Conservation (phyloP, 2,888 invertebrate species). For the Eutolmus rufibarbis region DNA sequence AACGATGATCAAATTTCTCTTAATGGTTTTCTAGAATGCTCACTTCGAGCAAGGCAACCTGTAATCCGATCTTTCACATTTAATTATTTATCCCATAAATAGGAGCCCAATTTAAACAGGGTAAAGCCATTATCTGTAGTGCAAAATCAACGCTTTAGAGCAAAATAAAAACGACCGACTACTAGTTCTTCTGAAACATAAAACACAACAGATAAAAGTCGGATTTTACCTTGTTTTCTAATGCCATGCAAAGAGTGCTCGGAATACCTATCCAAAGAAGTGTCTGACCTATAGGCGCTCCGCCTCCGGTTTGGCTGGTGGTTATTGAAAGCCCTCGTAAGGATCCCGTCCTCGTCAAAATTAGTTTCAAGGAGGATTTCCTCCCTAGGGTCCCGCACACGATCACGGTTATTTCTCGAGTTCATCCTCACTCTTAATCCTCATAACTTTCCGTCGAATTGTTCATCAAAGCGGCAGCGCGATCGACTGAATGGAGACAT, state of each 20-base stretch:
- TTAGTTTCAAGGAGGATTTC: slow-evolving; percentile 63
- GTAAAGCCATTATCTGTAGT: background rate
- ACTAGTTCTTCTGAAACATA: background rate
- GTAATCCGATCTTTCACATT: background rate
- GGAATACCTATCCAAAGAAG: slow-evolving; percentile 62
- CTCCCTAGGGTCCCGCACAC: slow-evolving; percentile 60
- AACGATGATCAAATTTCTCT: too few relatives aligned
- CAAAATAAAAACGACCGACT: background rate
- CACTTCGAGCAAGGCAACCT: too few relatives aligned
- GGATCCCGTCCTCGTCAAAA: slow-evolving; percentile 62
- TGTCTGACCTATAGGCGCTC: slow-evolving; percentile 58
- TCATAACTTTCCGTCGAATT: background rate
- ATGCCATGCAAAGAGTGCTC: slow-evolving; percentile 52
- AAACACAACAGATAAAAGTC: background rate
- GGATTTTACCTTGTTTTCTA: slow-evolving; percentile 1
- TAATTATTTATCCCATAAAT: background rate
- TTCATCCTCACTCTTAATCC: slow-evolving; percentile 24
- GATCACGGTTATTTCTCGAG: slow-evolving; percentile 43
- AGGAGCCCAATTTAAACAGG: too few relatives aligned
- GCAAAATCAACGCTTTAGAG: background rate
- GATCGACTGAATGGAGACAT: background rate
- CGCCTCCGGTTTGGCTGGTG: slow-evolving; percentile 54
- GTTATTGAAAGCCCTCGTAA: slow-evolving; percentile 61
- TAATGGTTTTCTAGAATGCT: too few relatives aligned
- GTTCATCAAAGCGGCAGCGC: background rate